Conservation (phyloP, 2,888 invertebrate species). For the Iphiclides podalirius region DNA sequence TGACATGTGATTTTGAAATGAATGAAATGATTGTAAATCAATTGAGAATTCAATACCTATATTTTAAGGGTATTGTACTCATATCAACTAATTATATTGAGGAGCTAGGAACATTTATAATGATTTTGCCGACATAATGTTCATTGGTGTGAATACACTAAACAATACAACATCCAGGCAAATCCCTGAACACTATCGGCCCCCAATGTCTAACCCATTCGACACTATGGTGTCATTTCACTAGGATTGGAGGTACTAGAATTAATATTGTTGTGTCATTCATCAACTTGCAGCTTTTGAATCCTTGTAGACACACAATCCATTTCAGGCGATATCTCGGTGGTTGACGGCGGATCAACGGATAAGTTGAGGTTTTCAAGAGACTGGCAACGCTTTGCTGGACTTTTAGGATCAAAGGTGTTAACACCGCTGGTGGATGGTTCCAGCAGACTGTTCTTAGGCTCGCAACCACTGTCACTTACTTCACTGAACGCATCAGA, state of each 20-base stretch:
- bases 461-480: conserved; percentile 53
- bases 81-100: conserved; percentile 43
- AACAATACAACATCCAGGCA: conserved; percentile 57
- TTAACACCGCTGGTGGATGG: conserved; percentile 62
- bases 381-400: conserved; percentile 81
- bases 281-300: conserved; percentile 82
- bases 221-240: conserved; percentile 31
- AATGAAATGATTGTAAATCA: conserved; percentile 1
- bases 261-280: conserved; percentile 57
- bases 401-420: conserved; percentile 50
- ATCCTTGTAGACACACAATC: conserved; percentile 82
- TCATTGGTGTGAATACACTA: conserved; percentile 56
- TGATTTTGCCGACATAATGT: conserved; percentile 44
- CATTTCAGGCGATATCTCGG: conserved; percentile 75
- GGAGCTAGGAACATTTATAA: conserved; percentile 63
- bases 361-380: conserved; percentile 78
- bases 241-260: conserved; percentile 34
- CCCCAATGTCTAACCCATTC: conserved; percentile 20
- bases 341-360: conserved; percentile 53
- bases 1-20: conserved; percentile 2
- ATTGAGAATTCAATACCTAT: conserved; percentile 14
- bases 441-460: conserved; percentile 57
- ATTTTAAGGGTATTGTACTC: conserved; percentile 1
- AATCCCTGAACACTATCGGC: conserved; percentile 27
- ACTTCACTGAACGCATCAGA: conserved; percentile 73